These are phyloP conservation scores for Carcina quercana DNA, from an alignment of 2,888 invertebrate species.

Conservation along the genomic window DNA sequence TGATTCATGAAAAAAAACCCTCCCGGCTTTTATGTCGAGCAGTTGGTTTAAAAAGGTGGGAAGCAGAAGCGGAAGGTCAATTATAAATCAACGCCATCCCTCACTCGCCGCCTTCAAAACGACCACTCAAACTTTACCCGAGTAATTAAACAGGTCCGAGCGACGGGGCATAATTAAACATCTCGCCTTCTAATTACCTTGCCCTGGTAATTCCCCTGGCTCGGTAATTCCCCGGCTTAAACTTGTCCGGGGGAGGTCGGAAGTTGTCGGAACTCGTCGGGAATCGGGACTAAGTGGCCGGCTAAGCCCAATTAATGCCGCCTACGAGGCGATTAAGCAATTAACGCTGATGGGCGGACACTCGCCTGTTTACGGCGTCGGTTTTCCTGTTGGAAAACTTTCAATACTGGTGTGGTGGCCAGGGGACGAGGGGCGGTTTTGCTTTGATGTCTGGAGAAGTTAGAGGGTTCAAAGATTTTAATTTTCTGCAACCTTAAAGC, in stretches of 20 bases:
- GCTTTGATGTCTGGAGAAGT: not conserved
- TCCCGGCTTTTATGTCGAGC: too few species aligned
- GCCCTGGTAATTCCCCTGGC: slow-evolving; percentile 72
- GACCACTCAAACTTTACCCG: slow-evolving; percentile 26
- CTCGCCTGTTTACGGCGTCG: slow-evolving; percentile 50
- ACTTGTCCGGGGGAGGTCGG: slow-evolving; percentile 41
- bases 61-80: too few species aligned
- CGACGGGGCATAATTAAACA: slow-evolving; percentile 66
- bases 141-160: slow-evolving; percentile 65
- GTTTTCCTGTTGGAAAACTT: slow-evolving; percentile 24
- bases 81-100: slow-evolving; percentile 34
- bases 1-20: too few species aligned
- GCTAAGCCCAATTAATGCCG: slow-evolving; percentile 56
- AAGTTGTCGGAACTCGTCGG: slow-evolving; percentile 35
- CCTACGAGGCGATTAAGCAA: slow-evolving; percentile 66
- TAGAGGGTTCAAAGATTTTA: too few species aligned
- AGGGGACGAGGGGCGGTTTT: not conserved
- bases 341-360: slow-evolving; percentile 66
- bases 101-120: slow-evolving; percentile 24
- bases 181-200: slow-evolving; percentile 69
- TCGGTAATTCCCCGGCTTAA: slow-evolving; percentile 39
- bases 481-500: too few species aligned
- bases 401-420: not conserved
- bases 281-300: slow-evolving; percentile 62
- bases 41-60: too few species aligned